These are phyloP conservation scores for Oxyruncus cristatus DNA, from an alignment of 2,113 vertebrate species.

Conservation along the genomic window DNA sequence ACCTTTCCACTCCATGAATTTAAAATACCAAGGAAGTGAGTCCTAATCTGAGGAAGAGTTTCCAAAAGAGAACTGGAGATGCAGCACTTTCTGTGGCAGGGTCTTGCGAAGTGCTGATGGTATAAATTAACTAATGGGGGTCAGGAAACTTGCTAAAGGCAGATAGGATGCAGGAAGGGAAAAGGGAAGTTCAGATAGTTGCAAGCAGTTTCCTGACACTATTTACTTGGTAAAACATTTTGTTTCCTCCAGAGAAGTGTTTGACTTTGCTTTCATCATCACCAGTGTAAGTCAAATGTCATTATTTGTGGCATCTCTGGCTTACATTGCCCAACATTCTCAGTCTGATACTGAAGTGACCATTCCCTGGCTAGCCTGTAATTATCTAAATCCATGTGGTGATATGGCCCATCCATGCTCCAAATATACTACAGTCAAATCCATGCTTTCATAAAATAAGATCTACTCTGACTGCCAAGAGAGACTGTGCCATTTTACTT, in stretches of 20 bases:
- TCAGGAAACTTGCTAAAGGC: constrained; percentile 53
- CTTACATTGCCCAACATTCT: not conserved
- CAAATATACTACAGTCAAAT: not conserved
- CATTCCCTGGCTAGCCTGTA: not conserved
- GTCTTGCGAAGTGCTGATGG: not conserved
- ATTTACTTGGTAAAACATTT: constrained; percentile 15
- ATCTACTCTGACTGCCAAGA: not conserved
- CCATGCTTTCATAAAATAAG: not conserved
- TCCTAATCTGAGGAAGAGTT: not conserved
- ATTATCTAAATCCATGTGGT: fast-evolving
- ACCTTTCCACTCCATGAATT: not conserved
- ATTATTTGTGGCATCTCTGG: not conserved
- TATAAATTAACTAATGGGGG: not conserved
- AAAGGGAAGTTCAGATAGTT: constrained; percentile 6
- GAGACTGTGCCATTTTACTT: not conserved
- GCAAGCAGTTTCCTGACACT: constrained; percentile 37
- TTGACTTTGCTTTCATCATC: not conserved
- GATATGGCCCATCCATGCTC: not conserved
- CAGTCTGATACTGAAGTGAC: not conserved
- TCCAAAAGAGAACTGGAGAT: not conserved
- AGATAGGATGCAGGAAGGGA: constrained; percentile 54
- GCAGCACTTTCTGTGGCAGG: not conserved
- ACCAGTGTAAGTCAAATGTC: not conserved
- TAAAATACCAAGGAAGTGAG: not conserved
- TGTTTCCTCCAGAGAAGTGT: not conserved